Percentiles rank a stretch among this genome's conserved stretches.
These are phyloP conservation scores for Axea sp. DNA, from an alignment of 2,888 invertebrate genomes.

Conservation along the genomic window DNA sequence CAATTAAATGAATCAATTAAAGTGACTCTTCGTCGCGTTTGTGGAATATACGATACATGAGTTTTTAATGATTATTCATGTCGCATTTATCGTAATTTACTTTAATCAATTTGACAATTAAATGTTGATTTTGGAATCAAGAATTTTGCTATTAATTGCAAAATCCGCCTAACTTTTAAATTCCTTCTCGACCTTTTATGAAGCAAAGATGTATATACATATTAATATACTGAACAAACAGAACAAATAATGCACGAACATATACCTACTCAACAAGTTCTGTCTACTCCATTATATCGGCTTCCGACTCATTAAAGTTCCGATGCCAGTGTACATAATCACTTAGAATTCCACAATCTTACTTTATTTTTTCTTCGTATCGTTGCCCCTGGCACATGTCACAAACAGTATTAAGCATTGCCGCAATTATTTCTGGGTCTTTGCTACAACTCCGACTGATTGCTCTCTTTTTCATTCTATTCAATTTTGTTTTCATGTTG, in stretches of 20 bases:
- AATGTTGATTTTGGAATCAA: background rate
- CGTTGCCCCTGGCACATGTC: conserved; percentile 49
- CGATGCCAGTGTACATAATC: conserved; percentile 52
- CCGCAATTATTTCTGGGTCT: conserved; percentile 44
- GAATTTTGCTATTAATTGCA: conserved; percentile 4
- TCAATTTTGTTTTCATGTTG: conserved; percentile 29
- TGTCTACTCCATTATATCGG: conserved; percentile 58
- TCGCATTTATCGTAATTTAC: conserved; percentile 1
- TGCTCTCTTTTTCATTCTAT: conserved; percentile 35
- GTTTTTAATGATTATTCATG: conserved; percentile 4
- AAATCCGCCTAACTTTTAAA: background rate
- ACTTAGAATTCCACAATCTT: conserved; percentile 57
- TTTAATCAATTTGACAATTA: conserved; percentile 7
- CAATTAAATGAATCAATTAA: conserved; percentile 56
- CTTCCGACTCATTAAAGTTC: conserved; percentile 61
- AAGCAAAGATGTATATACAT: conserved; percentile 5
- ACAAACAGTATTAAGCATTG: conserved; percentile 54
- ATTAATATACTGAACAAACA: conserved; percentile 34
- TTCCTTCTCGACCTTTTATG: background rate
- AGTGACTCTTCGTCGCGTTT: conserved; percentile 10
- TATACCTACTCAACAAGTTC: conserved; percentile 53
- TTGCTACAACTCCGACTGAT: conserved; percentile 24
- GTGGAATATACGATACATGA: conserved; percentile 18
- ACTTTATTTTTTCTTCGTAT: conserved; percentile 24
- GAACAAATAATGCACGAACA: conserved; percentile 25